Evolutionary conservation across 2,888 invertebrate species (phyloP).

Genomic region (Lymantria monacha): DNA sequence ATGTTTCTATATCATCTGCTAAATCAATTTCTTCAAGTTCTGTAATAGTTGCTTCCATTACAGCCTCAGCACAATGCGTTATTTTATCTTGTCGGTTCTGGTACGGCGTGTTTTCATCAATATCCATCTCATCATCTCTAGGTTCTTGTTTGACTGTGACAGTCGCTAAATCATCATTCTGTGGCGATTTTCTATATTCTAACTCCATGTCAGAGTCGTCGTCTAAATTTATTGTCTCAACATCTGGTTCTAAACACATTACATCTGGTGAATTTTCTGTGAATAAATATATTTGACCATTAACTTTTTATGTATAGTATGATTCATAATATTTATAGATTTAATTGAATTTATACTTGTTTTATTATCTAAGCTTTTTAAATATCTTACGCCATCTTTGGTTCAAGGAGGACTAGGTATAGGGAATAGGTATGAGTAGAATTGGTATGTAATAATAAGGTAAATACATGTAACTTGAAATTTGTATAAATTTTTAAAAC

Average conservation of each 20-base stretch:
- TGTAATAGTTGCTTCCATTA: conserved; percentile 13
- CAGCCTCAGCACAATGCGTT: conserved; percentile 7
- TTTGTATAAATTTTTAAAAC: neutral
- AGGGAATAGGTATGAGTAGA: too few relatives aligned
- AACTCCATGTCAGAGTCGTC: conserved; percentile 44
- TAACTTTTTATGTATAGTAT: too few relatives aligned
- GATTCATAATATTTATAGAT: too few relatives aligned
- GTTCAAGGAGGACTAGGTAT: too few relatives aligned
- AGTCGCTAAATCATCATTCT: neutral
- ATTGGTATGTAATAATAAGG: too few relatives aligned
- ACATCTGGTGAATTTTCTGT: conserved; percentile 49
- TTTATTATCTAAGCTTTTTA: too few relatives aligned
- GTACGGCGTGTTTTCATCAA: conserved; percentile 7
- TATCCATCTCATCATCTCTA: conserved; percentile 8
- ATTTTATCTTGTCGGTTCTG: conserved; percentile 15
- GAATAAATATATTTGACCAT: neutral
- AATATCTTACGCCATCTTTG: too few relatives aligned
- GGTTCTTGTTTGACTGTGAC: conserved; percentile 32
- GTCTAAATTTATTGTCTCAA: conserved; percentile 60
- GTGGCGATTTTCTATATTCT: conserved; percentile 3
- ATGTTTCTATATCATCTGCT: neutral
- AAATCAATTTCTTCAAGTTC: conserved; percentile 21
- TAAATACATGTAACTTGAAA: neutral
- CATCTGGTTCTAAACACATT: conserved; percentile 51
- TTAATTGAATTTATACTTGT: too few relatives aligned